Evolutionary conservation across 2,113 vertebrate species (phyloP).

Genomic region (Xiphorhynchus elegans): DNA sequence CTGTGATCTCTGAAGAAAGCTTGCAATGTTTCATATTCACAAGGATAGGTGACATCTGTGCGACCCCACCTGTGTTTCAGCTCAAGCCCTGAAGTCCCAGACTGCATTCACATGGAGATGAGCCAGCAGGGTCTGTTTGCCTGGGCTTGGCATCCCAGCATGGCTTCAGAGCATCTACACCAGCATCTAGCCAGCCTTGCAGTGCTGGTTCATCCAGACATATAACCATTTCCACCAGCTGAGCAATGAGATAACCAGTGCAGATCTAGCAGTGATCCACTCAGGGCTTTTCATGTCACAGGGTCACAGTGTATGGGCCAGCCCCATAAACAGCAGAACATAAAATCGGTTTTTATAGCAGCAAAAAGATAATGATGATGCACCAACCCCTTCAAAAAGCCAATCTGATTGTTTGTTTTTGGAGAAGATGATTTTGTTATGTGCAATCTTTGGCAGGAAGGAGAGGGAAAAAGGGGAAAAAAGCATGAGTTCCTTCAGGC

Average conservation of each 20-base stretch:
- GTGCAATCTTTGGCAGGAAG: background rate
- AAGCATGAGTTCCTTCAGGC: background rate
- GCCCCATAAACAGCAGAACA: background rate
- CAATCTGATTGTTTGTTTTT: background rate
- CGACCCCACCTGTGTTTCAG: background rate
- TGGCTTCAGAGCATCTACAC: background rate
- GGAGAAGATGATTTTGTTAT: background rate
- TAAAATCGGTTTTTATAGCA: background rate
- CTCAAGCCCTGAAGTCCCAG: background rate
- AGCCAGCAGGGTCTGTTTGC: background rate
- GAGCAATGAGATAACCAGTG: background rate
- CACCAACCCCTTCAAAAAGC: background rate
- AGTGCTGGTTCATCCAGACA: background rate
- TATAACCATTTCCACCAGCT: background rate
- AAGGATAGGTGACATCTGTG: background rate
- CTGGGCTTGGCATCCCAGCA: background rate
- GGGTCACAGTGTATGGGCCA: background rate
- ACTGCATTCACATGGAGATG: background rate
- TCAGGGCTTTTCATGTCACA: background rate
- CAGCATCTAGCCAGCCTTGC: background rate
- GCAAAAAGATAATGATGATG: background rate
- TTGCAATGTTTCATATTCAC: background rate
- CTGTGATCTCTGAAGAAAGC: background rate
- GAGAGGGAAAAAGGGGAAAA: background rate
- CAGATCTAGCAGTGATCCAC: background rate